These are phyloP conservation scores for Pholis gunnellus DNA, from an alignment of 2,113 vertebrate species.

Conservation along the genomic window DNA sequence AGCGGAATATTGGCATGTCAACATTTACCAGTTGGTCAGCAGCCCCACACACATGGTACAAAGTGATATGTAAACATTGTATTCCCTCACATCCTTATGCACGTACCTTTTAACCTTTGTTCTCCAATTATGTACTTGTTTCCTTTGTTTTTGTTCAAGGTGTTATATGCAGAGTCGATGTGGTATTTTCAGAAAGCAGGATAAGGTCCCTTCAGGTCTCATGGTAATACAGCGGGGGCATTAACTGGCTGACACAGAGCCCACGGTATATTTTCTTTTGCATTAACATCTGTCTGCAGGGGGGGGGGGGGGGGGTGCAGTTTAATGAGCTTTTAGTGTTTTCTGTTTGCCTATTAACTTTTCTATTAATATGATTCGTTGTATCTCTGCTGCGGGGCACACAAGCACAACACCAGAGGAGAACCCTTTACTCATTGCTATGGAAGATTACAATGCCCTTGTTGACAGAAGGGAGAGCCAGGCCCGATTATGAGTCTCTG, in stretches of 20 bases:
- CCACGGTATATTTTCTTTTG: not conserved
- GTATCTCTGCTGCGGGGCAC: not conserved
- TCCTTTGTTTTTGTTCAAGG: slow-evolving; percentile 10
- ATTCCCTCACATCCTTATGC: not conserved
- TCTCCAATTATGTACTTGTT: not conserved
- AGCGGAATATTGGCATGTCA: not conserved
- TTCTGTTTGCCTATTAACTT: slow-evolving; percentile 36
- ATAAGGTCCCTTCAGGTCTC: slow-evolving; percentile 14
- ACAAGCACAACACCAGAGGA: not conserved
- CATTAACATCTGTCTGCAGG: slow-evolving; percentile 29
- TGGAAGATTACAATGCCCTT: slow-evolving; percentile 9
- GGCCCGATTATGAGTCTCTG: not conserved
- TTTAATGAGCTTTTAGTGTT: slow-evolving; percentile 56
- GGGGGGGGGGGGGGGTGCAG: too few species aligned
- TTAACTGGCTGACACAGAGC: slow-evolving; percentile 12
- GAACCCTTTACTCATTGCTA: slow-evolving; percentile 12
- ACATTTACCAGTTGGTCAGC: not conserved
- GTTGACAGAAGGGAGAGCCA: not conserved
- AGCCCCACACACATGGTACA: not conserved
- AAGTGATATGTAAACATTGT: not conserved
- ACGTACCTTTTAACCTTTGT: not conserved
- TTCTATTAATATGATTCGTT: slow-evolving; percentile 8
- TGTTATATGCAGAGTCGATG: not conserved
- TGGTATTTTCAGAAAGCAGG: slow-evolving; percentile 31
- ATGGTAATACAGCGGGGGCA: slow-evolving; percentile 1